Evolutionary conservation across 2,888 invertebrate genomes (phyloP), one percentile per base, ranked within the genome.

Genomic region (Gonocerus acuteangulatus): DNA sequence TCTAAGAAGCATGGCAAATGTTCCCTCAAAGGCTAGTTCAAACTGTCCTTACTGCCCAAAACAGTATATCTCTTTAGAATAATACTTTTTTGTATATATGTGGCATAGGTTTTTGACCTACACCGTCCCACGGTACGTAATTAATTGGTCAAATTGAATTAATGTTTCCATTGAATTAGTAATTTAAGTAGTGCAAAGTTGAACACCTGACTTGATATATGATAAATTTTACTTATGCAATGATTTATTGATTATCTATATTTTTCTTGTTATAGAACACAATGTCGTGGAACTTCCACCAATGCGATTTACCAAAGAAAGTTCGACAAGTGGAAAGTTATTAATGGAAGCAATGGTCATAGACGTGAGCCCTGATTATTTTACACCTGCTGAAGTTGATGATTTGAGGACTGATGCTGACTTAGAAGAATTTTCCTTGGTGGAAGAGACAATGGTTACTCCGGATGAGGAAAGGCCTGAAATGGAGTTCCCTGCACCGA

Each of bases 291-390:
- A 92, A 72, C 74, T 93, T 16, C 93, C 93, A 21, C 91, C 92
- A 2, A 75, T 93, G 69, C 79, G 92, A 65, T 93, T 93, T 73
- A 85, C 89, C 0, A 91, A 92, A 73, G 92, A 93, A 77, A 87
- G 91, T 0, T 90, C 91, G 0, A 89, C 86, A 7, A 89, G 90
- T 0, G 90, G 91, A 3, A 90, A 91, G 72, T 76, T 93, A 1
- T 73, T 90, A 1, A 90, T 93, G 89, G 92, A 93, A 76, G 93
- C 93, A 0, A 87, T 92, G 22, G 86, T 93, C 13, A 91, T 93
- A 57, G 93, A 93, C 67, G 89, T 93, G 1, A 85, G 87, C 0
- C 88, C 89, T 1, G 89, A 91, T 67, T 89, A 88, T 69, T 91
- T 90, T 70, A 79, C 81, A 0, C 79, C 84, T n/a, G 84, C 84